Evolutionary conservation across 1,140 invertebrate genomes (phyloP).

Genomic region (Drosophila nannoptera): DNA sequence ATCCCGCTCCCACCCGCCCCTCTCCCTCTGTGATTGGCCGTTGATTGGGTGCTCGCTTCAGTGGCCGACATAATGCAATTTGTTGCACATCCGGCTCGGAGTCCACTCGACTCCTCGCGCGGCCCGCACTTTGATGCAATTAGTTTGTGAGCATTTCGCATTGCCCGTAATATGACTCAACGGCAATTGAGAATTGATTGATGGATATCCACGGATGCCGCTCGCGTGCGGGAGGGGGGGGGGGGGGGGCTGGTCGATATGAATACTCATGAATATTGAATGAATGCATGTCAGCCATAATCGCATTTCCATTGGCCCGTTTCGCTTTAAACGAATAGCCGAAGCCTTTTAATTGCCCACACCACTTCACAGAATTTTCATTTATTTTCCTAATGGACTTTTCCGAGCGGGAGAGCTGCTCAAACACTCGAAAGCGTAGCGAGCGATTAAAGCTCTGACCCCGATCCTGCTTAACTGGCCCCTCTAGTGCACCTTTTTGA

Average conservation of each 20-base stretch:
- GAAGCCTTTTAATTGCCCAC: slow-evolving; percentile 27
- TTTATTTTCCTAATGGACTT: slow-evolving; percentile 46
- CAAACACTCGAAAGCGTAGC: slow-evolving; percentile 37
- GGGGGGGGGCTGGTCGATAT: slow-evolving; percentile 3
- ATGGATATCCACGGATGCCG: slow-evolving; percentile 17
- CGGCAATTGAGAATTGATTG: slow-evolving; percentile 48
- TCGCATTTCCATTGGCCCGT: slow-evolving; percentile 31
- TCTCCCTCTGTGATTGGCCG: slow-evolving; percentile 3
- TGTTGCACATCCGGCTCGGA: slow-evolving; percentile 22
- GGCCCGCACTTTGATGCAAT: slow-evolving; percentile 37
- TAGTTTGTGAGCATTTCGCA: slow-evolving; percentile 39
- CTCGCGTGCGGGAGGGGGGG: no score
- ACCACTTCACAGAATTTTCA: slow-evolving; percentile 10
- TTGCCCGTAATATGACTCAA: slow-evolving; percentile 38
- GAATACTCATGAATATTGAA: slow-evolving; percentile 40
- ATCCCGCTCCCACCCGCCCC: background rate
- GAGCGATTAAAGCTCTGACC: slow-evolving; percentile 37
- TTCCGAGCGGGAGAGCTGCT: slow-evolving; percentile 38
- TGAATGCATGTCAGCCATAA: slow-evolving; percentile 38
- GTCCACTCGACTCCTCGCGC: slow-evolving; percentile 25
- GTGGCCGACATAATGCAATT: slow-evolving; percentile 21
- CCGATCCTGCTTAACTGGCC: background rate
- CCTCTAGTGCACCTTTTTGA: slow-evolving; percentile 11
- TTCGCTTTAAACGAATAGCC: slow-evolving; percentile 16
- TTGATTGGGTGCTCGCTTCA: slow-evolving; percentile 22